Conservation (phyloP, 2,113 vertebrate species). For the Eclectus roratus region DNA sequence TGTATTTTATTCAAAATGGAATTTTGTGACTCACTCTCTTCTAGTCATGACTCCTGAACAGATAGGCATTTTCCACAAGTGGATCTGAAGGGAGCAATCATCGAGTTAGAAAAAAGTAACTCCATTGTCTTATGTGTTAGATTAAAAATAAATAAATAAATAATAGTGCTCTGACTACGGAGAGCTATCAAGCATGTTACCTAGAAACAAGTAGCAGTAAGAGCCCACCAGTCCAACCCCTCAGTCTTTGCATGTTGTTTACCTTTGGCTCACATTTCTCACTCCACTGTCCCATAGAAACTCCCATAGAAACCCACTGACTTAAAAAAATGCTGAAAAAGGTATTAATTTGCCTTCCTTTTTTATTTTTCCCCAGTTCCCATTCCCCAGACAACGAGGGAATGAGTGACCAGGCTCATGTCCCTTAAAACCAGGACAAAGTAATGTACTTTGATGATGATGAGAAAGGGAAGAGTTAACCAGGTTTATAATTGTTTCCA, state of each 20-base stretch:
- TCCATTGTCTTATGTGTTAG: background rate
- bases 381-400: background rate
- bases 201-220: background rate
- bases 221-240: background rate
- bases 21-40: background rate
- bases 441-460: background rate
- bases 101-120: background rate
- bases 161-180: background rate
- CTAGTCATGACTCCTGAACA: background rate
- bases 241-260: background rate
- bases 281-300: background rate
- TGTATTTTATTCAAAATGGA: background rate
- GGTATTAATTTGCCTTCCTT: background rate
- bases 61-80: background rate
- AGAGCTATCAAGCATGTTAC: background rate
- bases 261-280: background rate
- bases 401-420: background rate
- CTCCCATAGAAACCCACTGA: background rate
- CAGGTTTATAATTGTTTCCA: constrained; percentile 38
- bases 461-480: constrained; percentile 44
- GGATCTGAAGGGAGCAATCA: background rate
- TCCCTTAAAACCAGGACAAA: background rate
- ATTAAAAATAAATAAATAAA: background rate
- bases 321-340: background rate
- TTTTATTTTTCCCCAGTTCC: background rate